Percentiles rank a stretch among this genome's conserved stretches.
Evolutionary conservation across 2,113 vertebrate genomes (phyloP).

Genomic region (Bufo bufo): DNA sequence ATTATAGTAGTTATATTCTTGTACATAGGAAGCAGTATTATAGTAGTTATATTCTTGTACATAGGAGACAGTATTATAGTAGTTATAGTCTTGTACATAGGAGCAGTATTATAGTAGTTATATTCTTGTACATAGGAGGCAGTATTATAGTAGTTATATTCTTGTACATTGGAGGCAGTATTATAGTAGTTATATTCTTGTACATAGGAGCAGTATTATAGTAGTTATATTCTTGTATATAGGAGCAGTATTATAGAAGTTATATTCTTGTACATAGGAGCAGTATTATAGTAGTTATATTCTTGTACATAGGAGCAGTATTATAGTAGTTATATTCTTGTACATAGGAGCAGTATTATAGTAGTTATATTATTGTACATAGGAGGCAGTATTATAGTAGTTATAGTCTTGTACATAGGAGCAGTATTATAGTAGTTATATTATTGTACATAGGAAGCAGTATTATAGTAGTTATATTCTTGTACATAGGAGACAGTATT

Average conservation of each 20-base stretch:
- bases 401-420: neutral
- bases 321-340: constrained; percentile 4
- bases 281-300: neutral
- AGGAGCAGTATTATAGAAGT: constrained; percentile 2
- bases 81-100: constrained; percentile 1
- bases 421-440: neutral
- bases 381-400: neutral
- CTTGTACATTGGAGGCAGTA: neutral
- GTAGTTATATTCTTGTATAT: neutral
- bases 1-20: too few species aligned
- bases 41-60: too few species aligned
- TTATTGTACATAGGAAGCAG: neutral
- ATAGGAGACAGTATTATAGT: neutral
- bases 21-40: too few species aligned
- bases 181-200: constrained; percentile 4
- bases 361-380: neutral
- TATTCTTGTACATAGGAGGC: neutral
- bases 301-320: neutral
- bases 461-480: neutral
- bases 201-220: neutral
- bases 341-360: neutral
- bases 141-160: neutral
- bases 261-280: neutral
- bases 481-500: neutral
- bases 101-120: neutral